These are phyloP conservation scores for Myotis daubentonii DNA, from an alignment of 2,797 vertebrate genomes.

Conservation along the genomic window DNA sequence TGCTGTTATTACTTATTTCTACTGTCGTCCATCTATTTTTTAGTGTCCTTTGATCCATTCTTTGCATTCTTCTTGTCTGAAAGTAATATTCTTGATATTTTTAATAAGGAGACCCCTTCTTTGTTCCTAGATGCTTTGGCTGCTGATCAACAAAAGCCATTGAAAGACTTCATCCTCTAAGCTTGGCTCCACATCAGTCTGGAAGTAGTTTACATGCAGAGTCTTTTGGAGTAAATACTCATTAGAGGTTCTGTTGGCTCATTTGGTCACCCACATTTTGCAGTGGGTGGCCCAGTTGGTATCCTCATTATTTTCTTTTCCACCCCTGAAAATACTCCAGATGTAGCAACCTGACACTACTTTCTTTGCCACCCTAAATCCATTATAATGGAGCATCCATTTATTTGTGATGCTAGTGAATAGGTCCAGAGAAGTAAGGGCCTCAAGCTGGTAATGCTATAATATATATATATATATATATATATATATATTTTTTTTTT, in stretches of 20 bases:
- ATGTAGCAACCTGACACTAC: slow-evolving; percentile 76
- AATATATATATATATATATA: neutral
- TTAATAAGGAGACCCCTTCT: slow-evolving; percentile 74
- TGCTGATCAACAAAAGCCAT: slow-evolving; percentile 77
- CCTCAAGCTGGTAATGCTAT: slow-evolving; percentile 38
- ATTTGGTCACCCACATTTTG: slow-evolving; percentile 82
- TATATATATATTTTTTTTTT: no score
- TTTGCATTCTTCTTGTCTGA: slow-evolving; percentile 77
- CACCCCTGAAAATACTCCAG: slow-evolving; percentile 80
- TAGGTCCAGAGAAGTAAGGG: slow-evolving; percentile 68
- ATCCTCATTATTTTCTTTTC: slow-evolving; percentile 81
- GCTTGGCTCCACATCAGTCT: slow-evolving; percentile 86
- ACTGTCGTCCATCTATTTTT: slow-evolving; percentile 69
- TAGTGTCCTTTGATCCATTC: slow-evolving; percentile 66
- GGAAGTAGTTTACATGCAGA: slow-evolving; percentile 81
- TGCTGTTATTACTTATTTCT: slow-evolving; percentile 61
- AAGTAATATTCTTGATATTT: slow-evolving; percentile 83
- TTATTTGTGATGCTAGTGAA: slow-evolving; percentile 69
- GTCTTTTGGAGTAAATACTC: slow-evolving; percentile 83
- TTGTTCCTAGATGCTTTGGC: slow-evolving; percentile 81
- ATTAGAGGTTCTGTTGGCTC: slow-evolving; percentile 78
- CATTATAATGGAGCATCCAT: slow-evolving; percentile 42
- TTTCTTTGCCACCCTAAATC: neutral
- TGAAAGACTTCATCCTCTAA: slow-evolving; percentile 79
- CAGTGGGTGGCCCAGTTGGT: slow-evolving; percentile 85